These are phyloP conservation scores for Tinamus guttatus DNA, from an alignment of 2,113 vertebrate genomes.

Conservation along the genomic window DNA sequence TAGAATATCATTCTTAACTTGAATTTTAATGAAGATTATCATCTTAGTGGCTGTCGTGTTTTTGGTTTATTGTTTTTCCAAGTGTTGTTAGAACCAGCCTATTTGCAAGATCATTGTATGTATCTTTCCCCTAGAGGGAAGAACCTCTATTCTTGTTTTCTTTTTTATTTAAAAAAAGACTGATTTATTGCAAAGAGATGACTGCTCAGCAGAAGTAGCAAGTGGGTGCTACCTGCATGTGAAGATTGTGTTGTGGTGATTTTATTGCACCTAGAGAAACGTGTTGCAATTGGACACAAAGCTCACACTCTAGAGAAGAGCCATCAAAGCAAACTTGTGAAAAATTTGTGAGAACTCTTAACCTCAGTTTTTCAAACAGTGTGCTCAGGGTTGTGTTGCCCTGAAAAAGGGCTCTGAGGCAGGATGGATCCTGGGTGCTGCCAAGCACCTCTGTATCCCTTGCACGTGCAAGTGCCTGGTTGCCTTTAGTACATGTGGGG, in stretches of 20 bases:
- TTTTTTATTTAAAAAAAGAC: neutral
- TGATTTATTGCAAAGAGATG: neutral
- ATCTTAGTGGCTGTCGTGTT: neutral
- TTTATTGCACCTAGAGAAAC: neutral
- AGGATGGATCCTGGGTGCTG: too few relatives aligned
- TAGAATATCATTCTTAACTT: neutral
- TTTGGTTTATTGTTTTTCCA: neutral
- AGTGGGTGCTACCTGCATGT: rapidly evolving
- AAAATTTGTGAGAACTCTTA: neutral
- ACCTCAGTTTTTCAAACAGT: neutral
- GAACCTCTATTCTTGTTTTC: neutral
- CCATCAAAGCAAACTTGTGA: neutral
- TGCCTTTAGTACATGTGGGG: neutral
- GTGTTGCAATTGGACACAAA: neutral
- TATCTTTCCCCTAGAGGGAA: neutral
- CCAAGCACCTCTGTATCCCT: neutral
- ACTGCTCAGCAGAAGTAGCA: neutral
- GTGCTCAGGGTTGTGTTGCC: neutral
- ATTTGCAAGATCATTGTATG: neutral
- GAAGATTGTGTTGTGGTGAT: neutral
- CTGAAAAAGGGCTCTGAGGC: neutral
- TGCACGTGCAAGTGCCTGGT: too few relatives aligned
- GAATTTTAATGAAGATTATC: neutral
- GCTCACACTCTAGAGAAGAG: neutral
- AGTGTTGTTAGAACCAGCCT: too few relatives aligned